A percentile compares a stretch with the other conserved stretches of the same genome.
Conservation (phyloP, 2,113 vertebrate genomes). For the Dipodomys stephensi region DNA sequence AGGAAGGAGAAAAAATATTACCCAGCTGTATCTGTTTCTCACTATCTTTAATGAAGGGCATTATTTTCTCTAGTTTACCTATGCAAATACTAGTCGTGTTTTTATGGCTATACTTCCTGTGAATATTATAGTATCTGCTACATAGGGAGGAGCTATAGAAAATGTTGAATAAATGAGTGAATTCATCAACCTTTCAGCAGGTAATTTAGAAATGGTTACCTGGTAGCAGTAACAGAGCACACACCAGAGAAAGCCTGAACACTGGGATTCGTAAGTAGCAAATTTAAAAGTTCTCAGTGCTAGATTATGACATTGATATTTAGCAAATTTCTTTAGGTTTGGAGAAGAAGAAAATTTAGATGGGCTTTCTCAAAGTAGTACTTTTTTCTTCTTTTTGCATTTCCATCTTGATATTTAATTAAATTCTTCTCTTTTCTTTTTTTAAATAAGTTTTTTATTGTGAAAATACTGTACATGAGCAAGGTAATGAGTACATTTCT, state of each 20-base stretch:
- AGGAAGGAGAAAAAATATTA: background rate
- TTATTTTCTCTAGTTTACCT: background rate
- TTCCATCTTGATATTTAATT: too few relatives aligned
- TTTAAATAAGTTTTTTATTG: too few relatives aligned
- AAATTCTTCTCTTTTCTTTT: too few relatives aligned
- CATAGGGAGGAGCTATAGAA: background rate
- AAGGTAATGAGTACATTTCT: too few relatives aligned
- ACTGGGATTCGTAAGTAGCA: too few relatives aligned
- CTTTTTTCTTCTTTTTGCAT: background rate
- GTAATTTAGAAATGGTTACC: background rate
- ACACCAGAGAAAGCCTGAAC: too few relatives aligned
- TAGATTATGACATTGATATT: too few relatives aligned
- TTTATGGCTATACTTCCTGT: background rate
- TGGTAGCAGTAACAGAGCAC: background rate
- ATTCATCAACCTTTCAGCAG: background rate
- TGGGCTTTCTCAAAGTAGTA: background rate
- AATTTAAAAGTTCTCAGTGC: too few relatives aligned
- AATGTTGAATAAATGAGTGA: background rate
- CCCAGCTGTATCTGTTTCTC: background rate
- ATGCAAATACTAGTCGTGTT: background rate
- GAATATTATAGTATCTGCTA: background rate
- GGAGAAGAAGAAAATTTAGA: background rate
- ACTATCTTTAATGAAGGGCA: background rate
- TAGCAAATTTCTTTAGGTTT: background rate
- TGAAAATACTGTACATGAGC: too few relatives aligned